These are phyloP conservation scores for Oncorhynchus keta DNA, from an alignment of 2,113 vertebrate genomes.

Conservation along the genomic window DNA sequence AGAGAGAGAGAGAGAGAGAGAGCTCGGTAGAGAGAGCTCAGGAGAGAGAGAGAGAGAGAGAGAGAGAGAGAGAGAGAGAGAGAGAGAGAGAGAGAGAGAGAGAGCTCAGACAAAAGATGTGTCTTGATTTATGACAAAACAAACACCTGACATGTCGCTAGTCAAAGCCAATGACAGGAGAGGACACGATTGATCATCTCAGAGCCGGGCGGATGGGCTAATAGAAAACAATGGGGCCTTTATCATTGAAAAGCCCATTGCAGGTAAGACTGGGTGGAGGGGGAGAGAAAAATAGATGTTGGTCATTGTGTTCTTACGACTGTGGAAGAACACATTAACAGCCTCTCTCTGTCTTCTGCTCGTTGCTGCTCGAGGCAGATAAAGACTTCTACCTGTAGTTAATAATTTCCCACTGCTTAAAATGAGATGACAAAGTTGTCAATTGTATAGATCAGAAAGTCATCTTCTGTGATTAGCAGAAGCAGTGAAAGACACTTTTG, in stretches of 20 bases:
- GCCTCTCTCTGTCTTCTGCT: conserved; percentile 19
- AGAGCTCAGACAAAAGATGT: too few relatives aligned
- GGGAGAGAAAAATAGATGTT: conserved; percentile 36
- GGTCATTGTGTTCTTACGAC: conserved; percentile 45
- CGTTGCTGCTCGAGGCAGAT: conserved; percentile 28
- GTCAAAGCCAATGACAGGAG: conserved; percentile 8
- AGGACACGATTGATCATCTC: conserved; percentile 21
- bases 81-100: too few relatives aligned
- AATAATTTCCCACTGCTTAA: conserved; percentile 51
- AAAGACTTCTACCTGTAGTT: conserved; percentile 52
- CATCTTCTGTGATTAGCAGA: conserved; percentile 26
- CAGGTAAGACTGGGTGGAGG: conserved; percentile 10
- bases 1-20: too few relatives aligned
- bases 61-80: too few relatives aligned
- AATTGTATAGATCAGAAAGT: conserved; percentile 27
- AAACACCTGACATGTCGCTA: neutral
- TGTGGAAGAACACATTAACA: conserved; percentile 31
- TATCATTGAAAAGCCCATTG: conserved; percentile 42
- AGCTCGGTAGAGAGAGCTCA: too few relatives aligned
- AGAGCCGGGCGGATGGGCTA: conserved; percentile 19
- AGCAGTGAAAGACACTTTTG: too few relatives aligned
- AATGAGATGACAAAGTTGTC: conserved; percentile 53
- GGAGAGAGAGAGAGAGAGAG: too few relatives aligned
- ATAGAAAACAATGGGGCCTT: conserved; percentile 43
- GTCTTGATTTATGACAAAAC: neutral